Percentiles rank a stretch among this genome's conserved stretches.
These are phyloP conservation scores for Nicator chloris DNA, from an alignment of 2,113 vertebrate genomes.

Conservation along the genomic window DNA sequence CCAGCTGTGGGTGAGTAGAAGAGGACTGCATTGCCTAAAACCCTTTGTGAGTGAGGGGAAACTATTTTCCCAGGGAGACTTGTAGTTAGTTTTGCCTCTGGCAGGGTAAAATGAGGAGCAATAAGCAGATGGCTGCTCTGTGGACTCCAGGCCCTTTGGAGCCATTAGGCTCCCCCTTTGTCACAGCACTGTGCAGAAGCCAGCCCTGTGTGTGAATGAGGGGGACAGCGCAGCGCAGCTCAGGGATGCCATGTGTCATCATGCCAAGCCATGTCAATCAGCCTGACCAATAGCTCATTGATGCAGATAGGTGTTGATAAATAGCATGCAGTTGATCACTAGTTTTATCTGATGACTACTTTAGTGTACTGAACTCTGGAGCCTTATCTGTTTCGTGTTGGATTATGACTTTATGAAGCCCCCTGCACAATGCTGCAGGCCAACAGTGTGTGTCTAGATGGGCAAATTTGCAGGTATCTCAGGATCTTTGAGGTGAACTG, in stretches of 20 bases:
- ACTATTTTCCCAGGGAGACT: neutral
- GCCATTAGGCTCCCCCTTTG: neutral
- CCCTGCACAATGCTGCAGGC: neutral
- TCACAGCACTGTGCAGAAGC: neutral
- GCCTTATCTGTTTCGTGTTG: neutral
- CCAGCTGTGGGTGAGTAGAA: neutral
- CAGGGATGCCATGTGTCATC: neutral
- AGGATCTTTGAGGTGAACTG: neutral
- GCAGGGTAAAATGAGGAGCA: neutral
- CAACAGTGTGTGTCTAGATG: neutral
- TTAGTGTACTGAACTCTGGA: neutral
- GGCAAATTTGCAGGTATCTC: neutral
- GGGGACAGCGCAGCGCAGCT: neutral
- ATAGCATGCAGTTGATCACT: neutral
- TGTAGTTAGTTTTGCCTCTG: neutral
- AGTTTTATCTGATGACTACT: neutral
- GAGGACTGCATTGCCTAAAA: neutral
- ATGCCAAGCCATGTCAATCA: fast-evolving
- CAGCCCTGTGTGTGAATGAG: neutral
- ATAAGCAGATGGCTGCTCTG: neutral
- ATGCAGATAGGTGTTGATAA: neutral
- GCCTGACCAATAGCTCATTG: neutral
- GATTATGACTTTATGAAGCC: neutral
- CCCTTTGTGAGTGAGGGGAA: neutral
- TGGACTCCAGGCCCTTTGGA: neutral